phyloP scores from a whole-genome alignment of 2,797 vertebrate genomes.

The Threskiornis aethiopicus region DNA sequence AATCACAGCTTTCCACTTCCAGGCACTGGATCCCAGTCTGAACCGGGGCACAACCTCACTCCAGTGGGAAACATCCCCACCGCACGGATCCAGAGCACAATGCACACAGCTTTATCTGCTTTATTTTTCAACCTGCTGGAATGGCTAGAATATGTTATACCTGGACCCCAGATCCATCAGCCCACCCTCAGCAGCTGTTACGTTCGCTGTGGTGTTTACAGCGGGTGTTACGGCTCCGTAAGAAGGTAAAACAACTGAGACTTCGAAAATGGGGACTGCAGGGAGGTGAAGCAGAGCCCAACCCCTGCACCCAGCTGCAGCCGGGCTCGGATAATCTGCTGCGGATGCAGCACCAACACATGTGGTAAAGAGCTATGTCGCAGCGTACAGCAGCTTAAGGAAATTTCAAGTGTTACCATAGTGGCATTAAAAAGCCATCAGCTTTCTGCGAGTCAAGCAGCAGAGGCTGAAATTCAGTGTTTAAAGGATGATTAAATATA shows the following conservation, averaged over 20 bases:
- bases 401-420: background rate
- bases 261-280: background rate
- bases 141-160: background rate
- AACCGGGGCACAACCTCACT: background rate
- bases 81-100: rapidly evolving
- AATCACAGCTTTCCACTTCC: background rate
- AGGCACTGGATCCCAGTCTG: background rate
- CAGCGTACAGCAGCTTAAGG: background rate
- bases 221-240: background rate
- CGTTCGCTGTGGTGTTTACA: background rate
- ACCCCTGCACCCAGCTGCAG: background rate
- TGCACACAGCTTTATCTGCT: background rate
- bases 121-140: slow-evolving; percentile 15
- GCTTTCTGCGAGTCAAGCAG: background rate
- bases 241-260: background rate
- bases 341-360: background rate
- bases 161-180: background rate
- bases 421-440: background rate
- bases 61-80: background rate
- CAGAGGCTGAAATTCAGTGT: slow-evolving; percentile 25
- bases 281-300: background rate
- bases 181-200: slow-evolving; percentile 20
- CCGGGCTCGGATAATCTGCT: rapidly evolving
- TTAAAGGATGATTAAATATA: slow-evolving; percentile 56
- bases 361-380: rapidly evolving